phyloP scores from a whole-genome alignment of 2,797 vertebrate species.

The Sebastes ruberrimus region DNA sequence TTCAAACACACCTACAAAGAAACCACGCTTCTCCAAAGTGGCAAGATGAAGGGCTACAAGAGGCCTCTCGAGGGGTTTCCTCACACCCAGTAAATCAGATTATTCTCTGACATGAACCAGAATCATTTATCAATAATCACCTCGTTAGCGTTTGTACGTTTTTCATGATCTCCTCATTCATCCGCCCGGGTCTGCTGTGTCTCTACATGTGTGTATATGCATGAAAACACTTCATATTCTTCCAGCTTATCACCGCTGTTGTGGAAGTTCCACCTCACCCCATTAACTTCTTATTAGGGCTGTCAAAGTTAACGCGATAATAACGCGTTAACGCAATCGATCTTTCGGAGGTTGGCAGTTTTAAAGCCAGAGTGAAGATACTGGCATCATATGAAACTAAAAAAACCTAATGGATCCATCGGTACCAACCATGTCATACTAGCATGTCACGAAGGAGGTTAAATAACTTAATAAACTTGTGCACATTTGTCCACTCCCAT shows the following conservation, averaged over 20 bases:
- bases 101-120: background rate
- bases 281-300: background rate
- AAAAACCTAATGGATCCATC: no score
- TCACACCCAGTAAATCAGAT: background rate
- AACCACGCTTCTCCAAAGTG: background rate
- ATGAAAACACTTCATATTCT: conserved; percentile 1
- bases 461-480: no score
- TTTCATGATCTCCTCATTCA: conserved; percentile 1
- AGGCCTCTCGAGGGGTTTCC: background rate
- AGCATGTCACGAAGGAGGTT: no score
- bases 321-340: no score
- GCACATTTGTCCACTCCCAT: no score
- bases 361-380: no score
- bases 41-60: background rate
- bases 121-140: conserved; percentile 17
- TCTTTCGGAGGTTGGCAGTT: no score
- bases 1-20: conserved; percentile 5
- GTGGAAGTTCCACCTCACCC: background rate
- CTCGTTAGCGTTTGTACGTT: background rate
- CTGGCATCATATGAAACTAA: no score
- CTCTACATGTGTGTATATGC: background rate
- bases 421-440: no score
- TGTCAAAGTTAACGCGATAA: no score
- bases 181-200: background rate
- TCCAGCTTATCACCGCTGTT: background rate